phyloP scores from a whole-genome alignment of 2,113 vertebrate species.

The Prietella phreatophila region DNA sequence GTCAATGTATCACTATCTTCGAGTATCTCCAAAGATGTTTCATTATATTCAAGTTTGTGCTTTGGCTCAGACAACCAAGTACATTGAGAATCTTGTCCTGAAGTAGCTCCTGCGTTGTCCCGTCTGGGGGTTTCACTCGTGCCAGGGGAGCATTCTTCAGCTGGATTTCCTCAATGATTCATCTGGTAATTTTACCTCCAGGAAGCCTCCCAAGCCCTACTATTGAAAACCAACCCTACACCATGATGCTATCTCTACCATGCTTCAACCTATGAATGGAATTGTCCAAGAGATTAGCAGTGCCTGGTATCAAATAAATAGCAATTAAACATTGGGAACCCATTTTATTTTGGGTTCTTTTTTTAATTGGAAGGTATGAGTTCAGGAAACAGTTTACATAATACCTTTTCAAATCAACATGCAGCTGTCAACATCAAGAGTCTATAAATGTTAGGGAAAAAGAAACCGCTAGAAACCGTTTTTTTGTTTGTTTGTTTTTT shows the following conservation, averaged over 20 bases:
- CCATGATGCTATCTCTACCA: not conserved
- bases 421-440: conserved; percentile 66
- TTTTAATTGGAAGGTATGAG: conserved; percentile 73
- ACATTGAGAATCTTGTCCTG: not conserved
- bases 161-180: not conserved
- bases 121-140: not conserved
- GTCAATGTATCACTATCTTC: not conserved
- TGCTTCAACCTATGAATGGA: not conserved
- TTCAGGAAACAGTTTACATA: conserved; percentile 66
- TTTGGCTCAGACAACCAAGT: not conserved
- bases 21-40: not conserved
- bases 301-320: conserved; percentile 1
- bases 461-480: conserved; percentile 40
- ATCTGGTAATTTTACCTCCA: not conserved
- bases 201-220: not conserved
- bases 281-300: not conserved
- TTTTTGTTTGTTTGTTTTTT: not conserved
- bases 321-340: conserved; percentile 24
- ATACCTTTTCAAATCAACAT: conserved; percentile 66
- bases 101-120: not conserved
- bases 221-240: not conserved
- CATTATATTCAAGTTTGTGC: not conserved
- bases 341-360: conserved; percentile 58
- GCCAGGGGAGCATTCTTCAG: not conserved
- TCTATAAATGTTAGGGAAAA: conserved; percentile 54